Base-by-base conservation (phyloP, 2,113 vertebrate species). In the Zapornia atra region DNA sequence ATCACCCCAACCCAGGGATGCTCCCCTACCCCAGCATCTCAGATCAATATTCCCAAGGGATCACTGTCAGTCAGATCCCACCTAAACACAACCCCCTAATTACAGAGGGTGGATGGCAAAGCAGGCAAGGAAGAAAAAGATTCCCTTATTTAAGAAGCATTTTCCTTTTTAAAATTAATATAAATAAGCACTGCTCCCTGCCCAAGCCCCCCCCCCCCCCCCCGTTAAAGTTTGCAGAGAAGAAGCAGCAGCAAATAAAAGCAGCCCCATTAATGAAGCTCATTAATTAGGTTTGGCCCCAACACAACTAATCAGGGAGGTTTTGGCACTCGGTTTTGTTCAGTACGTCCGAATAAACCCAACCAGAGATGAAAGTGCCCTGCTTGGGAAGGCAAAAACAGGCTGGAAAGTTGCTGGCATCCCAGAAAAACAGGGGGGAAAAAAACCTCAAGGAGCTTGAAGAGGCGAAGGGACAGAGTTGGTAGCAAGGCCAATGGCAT, bases 201-300 rank as follows among this genome's bases (percentile, higher is more conserved):
- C 78, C 57, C 78, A 69, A 71, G 20, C 40, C 0, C 0, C 80
- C 59, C 34, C 53, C 33, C 68, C 46, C 75, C 0, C 0, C 2
- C 40, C 44, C 20, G 1, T 56, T 77, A 88, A 92, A 95, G 92
- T 88, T 91, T 70, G 60, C 72, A 40, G 28, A 60, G 80, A 88
- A 94, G 85, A 94, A 86, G 83, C 51, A 86, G n/a, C 48, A 81
- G 68, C 46, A 94, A 97, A 78, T 56, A 70, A 92, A 91, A 94
- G 76, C 92, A 95, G 80, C 36, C 44, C 89, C 2, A 0, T 91
- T 97, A 95, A 95, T 75, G 84, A 97, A 94, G 88, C 86, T 75
- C 83, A 94, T 95, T 96, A 97, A 95, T 97, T 97, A 95, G 69
- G 38, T 77, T 86, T 96, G 96, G 94, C 86, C 92, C 81, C n/a